These are phyloP conservation scores for Equus quagga DNA, from an alignment of 2,113 vertebrate species.

Conservation along the genomic window DNA sequence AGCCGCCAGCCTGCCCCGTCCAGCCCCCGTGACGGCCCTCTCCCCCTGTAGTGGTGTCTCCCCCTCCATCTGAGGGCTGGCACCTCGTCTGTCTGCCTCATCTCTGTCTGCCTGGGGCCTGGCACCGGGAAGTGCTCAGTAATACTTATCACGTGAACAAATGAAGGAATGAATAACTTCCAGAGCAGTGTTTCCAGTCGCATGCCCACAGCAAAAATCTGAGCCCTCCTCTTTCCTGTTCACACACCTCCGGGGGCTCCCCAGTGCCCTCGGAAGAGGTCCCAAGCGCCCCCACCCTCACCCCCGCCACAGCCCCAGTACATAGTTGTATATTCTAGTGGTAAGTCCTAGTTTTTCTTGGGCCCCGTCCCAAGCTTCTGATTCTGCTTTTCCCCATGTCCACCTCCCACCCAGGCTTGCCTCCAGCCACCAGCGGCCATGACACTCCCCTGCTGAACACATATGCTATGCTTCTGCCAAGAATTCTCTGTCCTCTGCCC, in stretches of 20 bases:
- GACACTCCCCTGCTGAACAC: too few relatives aligned
- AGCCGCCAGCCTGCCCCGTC: neutral
- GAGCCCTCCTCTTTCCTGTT: neutral
- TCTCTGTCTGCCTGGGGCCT: neutral
- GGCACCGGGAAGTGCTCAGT: neutral
- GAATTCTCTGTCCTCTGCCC: neutral
- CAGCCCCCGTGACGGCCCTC: neutral
- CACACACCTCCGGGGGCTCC: neutral
- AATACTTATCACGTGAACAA: neutral
- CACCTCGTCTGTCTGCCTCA: neutral
- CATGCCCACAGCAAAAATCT: neutral
- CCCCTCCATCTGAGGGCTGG: rapidly evolving
- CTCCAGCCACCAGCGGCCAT: neutral
- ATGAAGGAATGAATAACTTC: neutral
- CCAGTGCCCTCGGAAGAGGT: neutral
- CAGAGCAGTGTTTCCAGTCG: neutral
- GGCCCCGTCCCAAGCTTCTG: too few relatives aligned
- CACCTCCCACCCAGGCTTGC: neutral
- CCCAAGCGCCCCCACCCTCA: too few relatives aligned
- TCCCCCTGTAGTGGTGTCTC: rapidly evolving
- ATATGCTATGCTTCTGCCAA: neutral
- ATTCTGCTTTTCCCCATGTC: neutral
- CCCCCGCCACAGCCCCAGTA: too few relatives aligned
- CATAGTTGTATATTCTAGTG: too few relatives aligned
- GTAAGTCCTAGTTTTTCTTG: too few relatives aligned